Evolutionary conservation across 2,888 invertebrate genomes (phyloP).

Genomic region (Parasteatoda lunata): DNA sequence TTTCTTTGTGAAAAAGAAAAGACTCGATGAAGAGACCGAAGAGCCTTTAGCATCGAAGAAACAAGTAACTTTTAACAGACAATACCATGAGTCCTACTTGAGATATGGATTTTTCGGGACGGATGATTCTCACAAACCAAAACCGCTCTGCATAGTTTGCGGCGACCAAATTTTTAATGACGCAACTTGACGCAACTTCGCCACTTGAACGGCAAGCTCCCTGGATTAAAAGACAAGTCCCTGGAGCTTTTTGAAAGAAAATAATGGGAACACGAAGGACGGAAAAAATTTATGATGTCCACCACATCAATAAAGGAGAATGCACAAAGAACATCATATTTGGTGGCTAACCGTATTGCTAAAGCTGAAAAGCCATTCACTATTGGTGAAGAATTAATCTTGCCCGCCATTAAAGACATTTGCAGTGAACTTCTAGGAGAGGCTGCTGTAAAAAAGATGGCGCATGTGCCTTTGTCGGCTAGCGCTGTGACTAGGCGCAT

Average conservation of each 20-base stretch:
- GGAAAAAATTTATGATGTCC: conserved; percentile 31
- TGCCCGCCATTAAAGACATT: conserved; percentile 16
- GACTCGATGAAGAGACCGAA: background rate
- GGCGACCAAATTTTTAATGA: conserved; percentile 17
- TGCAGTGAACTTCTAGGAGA: conserved; percentile 16
- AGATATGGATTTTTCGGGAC: conserved; percentile 34
- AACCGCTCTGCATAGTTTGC: conserved; percentile 12
- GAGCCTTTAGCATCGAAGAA: conserved; percentile 26
- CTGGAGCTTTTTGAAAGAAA: conserved; percentile 24
- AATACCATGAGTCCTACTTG: conserved; percentile 34
- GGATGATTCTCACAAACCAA: conserved; percentile 15
- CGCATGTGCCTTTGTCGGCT: conserved; percentile 17
- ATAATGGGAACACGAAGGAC: conserved; percentile 29
- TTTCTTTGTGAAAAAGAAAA: too few relatives aligned
- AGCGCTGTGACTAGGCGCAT: conserved; percentile 16
- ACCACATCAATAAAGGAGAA: conserved; percentile 41
- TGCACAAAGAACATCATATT: conserved; percentile 40
- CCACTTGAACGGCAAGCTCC: conserved; percentile 27
- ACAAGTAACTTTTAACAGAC: conserved; percentile 32
- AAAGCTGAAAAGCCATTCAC: conserved; percentile 43
- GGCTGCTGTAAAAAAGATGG: conserved; percentile 17
- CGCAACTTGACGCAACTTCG: conserved; percentile 21
- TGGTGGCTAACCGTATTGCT: conserved; percentile 56
- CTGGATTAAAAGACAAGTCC: conserved; percentile 33
- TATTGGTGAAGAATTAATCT: conserved; percentile 41